Evolutionary conservation across 1,140 invertebrate species (phyloP).

Genomic region (Carcinoscorpius rotundicauda): DNA sequence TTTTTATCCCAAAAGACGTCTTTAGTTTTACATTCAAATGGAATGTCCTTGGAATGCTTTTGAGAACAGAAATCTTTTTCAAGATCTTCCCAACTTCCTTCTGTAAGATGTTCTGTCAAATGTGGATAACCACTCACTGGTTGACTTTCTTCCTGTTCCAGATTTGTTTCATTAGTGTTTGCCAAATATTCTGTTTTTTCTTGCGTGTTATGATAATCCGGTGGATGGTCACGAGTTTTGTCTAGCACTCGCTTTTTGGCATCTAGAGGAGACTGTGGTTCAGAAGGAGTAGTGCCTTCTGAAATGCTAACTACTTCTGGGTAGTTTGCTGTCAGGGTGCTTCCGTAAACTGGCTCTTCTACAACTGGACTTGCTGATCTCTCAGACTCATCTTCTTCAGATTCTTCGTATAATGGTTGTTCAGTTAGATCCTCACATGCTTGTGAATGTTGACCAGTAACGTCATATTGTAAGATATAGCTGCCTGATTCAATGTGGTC

Average conservation of each 20-base stretch:
- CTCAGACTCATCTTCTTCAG: conserved; percentile 16
- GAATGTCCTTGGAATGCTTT: too few species aligned
- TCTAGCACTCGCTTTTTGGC: background rate
- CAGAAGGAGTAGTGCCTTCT: conserved; percentile 20
- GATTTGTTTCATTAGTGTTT: conserved; percentile 5
- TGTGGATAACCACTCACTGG: background rate
- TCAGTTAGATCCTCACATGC: conserved; percentile 6
- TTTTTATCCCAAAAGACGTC: too few species aligned
- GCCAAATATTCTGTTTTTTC: conserved; percentile 11
- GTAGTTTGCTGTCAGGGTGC: conserved; percentile 13
- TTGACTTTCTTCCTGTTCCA: background rate
- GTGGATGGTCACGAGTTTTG: background rate
- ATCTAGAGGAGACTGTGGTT: conserved; percentile 19
- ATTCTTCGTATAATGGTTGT: conserved; percentile 18
- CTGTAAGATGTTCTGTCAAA: background rate
- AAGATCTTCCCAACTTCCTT: background rate
- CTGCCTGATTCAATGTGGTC: conserved; percentile 7
- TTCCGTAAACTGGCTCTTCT: conserved; percentile 19
- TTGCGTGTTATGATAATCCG: background rate
- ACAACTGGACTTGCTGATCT: conserved; percentile 16
- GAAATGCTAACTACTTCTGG: conserved; percentile 20
- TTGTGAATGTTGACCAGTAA: conserved; percentile 1
- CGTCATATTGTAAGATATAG: conserved; percentile 13
- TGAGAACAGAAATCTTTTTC: too few species aligned
- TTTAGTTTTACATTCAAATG: too few species aligned